Base-by-base conservation (phyloP, 2,797 vertebrate species). In the Brotula barbata region DNA sequence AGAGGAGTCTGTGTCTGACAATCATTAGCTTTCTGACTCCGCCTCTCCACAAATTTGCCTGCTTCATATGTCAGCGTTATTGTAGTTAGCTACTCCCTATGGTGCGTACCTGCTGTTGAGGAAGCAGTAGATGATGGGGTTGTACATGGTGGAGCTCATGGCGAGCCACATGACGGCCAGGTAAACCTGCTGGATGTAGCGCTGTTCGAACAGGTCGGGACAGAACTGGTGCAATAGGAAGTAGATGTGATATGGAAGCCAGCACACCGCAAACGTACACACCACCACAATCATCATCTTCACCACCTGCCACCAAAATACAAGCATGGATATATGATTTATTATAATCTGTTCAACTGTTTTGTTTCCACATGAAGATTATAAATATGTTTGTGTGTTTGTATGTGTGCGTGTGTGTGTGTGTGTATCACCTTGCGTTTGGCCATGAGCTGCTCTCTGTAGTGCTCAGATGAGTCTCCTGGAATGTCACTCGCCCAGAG, bases 131-230 rank as follows among this genome's bases (percentile, higher is more conserved):
- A 99, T 99, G 86, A 99, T 96, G 60, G 97, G 97, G 87, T 98
- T 99, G 92, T 99, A 99, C 97, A 99, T 98, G 71, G 96, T 98
- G 86, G 96, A 99, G 84, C 97, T 99, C 97, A 98, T 98, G 62
- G 96, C 96, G 73, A 98, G 83, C 97, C 97, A 99, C 94, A 98
- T 93, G 87, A 97, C 85, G 23, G 90, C 93, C 87, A 99, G 84
- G 82, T 98, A 99, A 36, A 97, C 86, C 87, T 99, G 97, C 90
- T 99, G 97, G 85, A 95, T 95, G 73, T 92, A 95, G 36, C 75
- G 76, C 46, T 91, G 64, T 57, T 92, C 81, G 67, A 92, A 94
- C 84, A 93, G 88, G 0, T 92, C 77, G 0, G 91, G 92, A 41
- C 90, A 92, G 83, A 95, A 94, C 75, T 94, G 91, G 55, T 93